Percentiles rank a stretch among this genome's conserved stretches.
phyloP scores from a whole-genome alignment of 2,113 vertebrate genomes.

The Myocastor coypus region DNA sequence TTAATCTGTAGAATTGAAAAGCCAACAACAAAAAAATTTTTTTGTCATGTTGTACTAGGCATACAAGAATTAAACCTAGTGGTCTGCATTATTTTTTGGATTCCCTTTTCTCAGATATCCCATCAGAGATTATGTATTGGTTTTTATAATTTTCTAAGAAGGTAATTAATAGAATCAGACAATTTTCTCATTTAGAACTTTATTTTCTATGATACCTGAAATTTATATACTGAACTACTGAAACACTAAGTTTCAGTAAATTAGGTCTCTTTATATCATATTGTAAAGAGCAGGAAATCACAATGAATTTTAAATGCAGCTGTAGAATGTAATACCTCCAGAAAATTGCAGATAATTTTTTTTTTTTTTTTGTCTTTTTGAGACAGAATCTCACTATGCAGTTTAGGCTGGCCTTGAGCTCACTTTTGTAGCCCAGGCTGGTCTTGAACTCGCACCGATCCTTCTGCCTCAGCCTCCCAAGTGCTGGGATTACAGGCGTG shows the following conservation, averaged over 20 bases:
- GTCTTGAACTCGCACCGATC: too few species aligned
- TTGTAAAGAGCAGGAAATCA: constrained; percentile 31
- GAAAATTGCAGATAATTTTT: too few species aligned
- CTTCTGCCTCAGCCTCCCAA: too few species aligned
- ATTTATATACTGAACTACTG: not conserved
- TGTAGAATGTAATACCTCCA: not conserved
- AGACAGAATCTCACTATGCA: too few species aligned
- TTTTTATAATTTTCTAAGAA: constrained; percentile 28
- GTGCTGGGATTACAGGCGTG: too few species aligned
- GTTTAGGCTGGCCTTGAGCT: too few species aligned
- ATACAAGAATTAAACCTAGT: not conserved
- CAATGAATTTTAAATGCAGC: not conserved
- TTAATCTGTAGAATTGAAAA: constrained; percentile 30
- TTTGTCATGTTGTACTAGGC: not conserved
- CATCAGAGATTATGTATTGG: not conserved
- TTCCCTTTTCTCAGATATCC: not conserved
- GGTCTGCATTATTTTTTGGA: not conserved
- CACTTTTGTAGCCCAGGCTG: too few species aligned
- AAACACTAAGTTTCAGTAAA: not conserved
- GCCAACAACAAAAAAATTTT: constrained; percentile 21
- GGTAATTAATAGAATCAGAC: not conserved
- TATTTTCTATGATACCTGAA: not conserved
- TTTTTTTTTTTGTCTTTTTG: too few species aligned
- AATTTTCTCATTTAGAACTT: constrained; percentile 36
- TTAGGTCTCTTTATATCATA: not conserved